Evolutionary conservation across 2,797 vertebrate species (phyloP).

Genomic region (Scolopax rusticola): DNA sequence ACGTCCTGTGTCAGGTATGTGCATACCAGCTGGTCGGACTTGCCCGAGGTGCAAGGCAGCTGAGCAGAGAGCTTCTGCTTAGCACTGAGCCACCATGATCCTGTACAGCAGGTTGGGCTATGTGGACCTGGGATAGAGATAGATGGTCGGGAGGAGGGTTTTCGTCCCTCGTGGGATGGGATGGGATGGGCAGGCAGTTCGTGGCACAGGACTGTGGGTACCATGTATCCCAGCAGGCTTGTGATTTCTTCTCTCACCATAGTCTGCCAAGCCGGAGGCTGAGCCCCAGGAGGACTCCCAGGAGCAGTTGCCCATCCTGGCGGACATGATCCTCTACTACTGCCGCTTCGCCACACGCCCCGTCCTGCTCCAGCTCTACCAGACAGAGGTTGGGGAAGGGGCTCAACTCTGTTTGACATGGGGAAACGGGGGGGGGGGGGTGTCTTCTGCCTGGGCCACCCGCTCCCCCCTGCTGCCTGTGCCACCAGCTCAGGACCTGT

Average conservation of each 20-base stretch:
- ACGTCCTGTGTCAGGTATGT: constrained; percentile 91
- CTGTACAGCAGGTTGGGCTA: neutral
- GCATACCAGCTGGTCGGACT: neutral
- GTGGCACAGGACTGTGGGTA: neutral
- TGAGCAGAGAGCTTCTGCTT: neutral
- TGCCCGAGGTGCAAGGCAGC: rapidly evolving
- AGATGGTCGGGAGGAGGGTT: neutral
- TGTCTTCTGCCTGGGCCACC: neutral
- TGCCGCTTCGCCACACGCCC: constrained; percentile 89
- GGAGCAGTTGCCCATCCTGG: constrained; percentile 90
- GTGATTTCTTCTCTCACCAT: neutral
- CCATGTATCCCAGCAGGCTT: rapidly evolving
- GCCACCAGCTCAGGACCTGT: rapidly evolving
- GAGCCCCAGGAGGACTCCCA: constrained; percentile 79
- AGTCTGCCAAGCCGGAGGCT: constrained; percentile 88
- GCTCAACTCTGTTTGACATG: rapidly evolving
- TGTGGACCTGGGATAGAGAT: rapidly evolving
- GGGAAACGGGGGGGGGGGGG: neutral
- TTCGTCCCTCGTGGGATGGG: rapidly evolving
- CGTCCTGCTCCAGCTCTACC: constrained; percentile 93
- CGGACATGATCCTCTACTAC: constrained; percentile 95
- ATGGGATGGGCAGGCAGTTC: too few species aligned
- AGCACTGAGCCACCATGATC: rapidly evolving
- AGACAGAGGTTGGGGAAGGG: constrained; percentile 86
- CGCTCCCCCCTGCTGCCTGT: neutral